Percentiles rank a stretch among this genome's conserved stretches.
phyloP scores from a whole-genome alignment of 2,888 invertebrate genomes.

The Willowsia nigromaculata region DNA sequence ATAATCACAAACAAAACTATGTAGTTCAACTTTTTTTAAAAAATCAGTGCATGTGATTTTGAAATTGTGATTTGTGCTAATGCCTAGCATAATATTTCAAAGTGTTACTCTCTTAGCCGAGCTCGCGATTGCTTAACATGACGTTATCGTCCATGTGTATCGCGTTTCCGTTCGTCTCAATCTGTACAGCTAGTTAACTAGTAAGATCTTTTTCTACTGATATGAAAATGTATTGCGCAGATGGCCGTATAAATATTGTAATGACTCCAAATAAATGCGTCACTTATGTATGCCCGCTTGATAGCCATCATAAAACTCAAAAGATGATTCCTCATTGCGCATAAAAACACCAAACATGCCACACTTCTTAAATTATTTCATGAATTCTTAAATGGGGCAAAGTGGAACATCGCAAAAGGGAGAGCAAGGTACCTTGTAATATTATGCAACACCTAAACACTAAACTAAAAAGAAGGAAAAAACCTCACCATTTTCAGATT shows the following conservation, averaged over 20 bases:
- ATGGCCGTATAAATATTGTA: conserved; percentile 7
- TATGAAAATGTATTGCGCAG: conserved; percentile 2
- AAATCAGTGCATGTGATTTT: background rate
- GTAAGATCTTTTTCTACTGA: background rate
- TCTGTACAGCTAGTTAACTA: background rate
- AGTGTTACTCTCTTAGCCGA: too few species aligned
- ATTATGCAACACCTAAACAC: too few species aligned
- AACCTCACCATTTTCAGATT: too few species aligned
- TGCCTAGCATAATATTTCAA: too few species aligned
- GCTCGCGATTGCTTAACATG: background rate
- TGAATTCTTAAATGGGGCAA: background rate
- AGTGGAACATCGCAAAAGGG: background rate
- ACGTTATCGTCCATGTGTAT: background rate
- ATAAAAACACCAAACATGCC: background rate
- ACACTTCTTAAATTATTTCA: background rate
- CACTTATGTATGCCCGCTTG: background rate
- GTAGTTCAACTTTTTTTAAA: background rate
- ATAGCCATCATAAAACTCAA: background rate
- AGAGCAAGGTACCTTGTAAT: background rate
- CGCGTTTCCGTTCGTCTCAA: background rate
- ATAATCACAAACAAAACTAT: background rate
- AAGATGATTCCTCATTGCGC: background rate
- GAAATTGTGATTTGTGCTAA: background rate
- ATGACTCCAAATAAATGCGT: background rate
- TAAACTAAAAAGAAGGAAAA: too few species aligned